phyloP scores from a whole-genome alignment of 1,140 invertebrate genomes.

The Macrobrachium rosenbergii region DNA sequence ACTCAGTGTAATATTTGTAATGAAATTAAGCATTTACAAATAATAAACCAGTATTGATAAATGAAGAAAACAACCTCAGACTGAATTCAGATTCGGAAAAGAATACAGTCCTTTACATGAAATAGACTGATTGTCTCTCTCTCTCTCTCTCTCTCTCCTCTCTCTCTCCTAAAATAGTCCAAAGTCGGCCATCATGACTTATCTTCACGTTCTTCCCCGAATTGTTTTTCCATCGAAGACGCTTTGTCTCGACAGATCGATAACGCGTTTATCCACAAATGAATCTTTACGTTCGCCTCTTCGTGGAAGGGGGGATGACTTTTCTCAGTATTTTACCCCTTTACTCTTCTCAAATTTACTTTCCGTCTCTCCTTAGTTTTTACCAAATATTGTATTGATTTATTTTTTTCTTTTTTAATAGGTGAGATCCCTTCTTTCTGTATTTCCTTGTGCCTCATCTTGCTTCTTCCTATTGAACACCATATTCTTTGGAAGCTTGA shows the following conservation, averaged over 20 bases:
- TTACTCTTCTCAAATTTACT: neutral
- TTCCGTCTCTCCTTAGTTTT: neutral
- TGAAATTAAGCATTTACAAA: no score
- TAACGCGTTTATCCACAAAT: neutral
- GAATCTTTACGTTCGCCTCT: no score
- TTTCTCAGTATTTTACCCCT: neutral
- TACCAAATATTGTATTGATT: neutral
- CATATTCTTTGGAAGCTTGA: neutral
- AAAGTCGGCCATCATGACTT: neutral
- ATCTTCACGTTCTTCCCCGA: neutral
- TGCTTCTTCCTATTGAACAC: neutral
- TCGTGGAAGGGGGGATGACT: no score
- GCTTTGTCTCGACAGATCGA: slow-evolving; percentile 17
- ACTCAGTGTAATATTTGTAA: no score
- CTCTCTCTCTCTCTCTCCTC: slow-evolving; percentile 29
- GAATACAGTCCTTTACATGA: neutral
- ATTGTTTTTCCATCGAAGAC: neutral
- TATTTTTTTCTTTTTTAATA: neutral
- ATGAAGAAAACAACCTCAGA: neutral
- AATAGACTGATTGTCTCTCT: neutral
- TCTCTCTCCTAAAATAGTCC: neutral
- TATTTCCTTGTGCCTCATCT: neutral
- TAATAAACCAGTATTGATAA: no score
- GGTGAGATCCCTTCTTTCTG: no score
- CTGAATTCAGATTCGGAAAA: neutral